Evolutionary conservation across 2,888 invertebrate species (phyloP).

Genomic region (Oxytorus armatus): DNA sequence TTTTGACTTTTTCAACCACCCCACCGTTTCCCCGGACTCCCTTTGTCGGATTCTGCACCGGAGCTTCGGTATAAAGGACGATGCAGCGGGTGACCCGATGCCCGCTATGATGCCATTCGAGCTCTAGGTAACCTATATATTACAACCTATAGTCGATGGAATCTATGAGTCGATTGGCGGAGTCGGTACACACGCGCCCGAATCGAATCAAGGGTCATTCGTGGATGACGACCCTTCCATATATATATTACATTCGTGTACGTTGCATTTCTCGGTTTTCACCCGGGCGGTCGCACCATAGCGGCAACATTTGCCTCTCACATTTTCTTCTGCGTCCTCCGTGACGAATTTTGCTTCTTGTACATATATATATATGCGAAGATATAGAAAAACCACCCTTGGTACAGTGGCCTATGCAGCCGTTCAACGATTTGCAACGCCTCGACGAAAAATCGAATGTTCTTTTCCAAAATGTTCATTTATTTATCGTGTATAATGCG

Average conservation of each 20-base stretch:
- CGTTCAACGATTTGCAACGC: conserved; percentile 41
- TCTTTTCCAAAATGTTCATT: not conserved
- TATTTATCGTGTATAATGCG: not conserved
- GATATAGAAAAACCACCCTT: not conserved
- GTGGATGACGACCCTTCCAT: conserved; percentile 45
- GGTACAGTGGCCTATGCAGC: not conserved
- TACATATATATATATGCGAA: no score
- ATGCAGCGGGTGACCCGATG: conserved; percentile 27
- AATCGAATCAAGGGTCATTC: conserved; percentile 69
- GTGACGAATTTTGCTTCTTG: conserved; percentile 60
- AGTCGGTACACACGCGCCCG: conserved; percentile 67
- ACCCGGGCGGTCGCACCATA: conserved; percentile 4
- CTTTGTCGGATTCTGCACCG: conserved; percentile 30
- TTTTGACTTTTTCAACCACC: not conserved
- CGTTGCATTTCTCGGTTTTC: not conserved
- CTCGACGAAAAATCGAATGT: conserved; percentile 30
- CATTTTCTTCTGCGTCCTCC: conserved; percentile 40
- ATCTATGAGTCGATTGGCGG: conserved; percentile 12
- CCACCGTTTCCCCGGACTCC: no score
- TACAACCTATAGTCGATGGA: conserved; percentile 17
- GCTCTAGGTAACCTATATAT: not conserved
- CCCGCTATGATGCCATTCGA: conserved; percentile 19
- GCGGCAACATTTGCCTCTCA: conserved; percentile 34
- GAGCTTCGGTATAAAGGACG: conserved; percentile 17
- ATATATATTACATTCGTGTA: not conserved